A percentile compares a stretch with the other conserved stretches of the same genome.
Evolutionary conservation across 2,797 vertebrate species (phyloP).

Genomic region (Anguilla obscura): DNA sequence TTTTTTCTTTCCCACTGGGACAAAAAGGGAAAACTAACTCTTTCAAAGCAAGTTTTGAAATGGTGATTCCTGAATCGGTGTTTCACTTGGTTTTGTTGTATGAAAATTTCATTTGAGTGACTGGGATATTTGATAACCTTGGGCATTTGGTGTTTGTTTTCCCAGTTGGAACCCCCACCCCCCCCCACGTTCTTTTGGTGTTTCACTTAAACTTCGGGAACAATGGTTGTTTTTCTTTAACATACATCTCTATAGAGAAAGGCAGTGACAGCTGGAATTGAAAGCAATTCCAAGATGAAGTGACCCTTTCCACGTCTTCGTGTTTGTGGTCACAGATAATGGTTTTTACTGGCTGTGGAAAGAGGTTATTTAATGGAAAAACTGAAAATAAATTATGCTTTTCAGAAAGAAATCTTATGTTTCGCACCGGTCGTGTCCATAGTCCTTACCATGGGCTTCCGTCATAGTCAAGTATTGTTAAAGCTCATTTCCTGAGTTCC

Average conservation of each 20-base stretch:
- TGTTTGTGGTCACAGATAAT: conserved; percentile 50
- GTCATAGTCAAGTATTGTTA: conserved; percentile 85
- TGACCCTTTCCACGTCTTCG: conserved; percentile 53
- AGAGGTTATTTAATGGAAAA: conserved; percentile 62
- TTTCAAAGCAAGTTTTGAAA: conserved; percentile 56
- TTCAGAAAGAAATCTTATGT: conserved; percentile 49
- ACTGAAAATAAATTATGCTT: conserved; percentile 49
- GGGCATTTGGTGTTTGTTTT: conserved; percentile 83
- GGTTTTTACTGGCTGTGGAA: conserved; percentile 50
- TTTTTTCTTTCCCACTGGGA: conserved; percentile 64
- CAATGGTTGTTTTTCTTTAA: conserved; percentile 80
- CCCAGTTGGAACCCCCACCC: conserved; percentile 48
- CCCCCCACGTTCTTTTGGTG: conserved; percentile 53
- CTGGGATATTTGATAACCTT: conserved; percentile 71
- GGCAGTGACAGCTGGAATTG: conserved; percentile 62
- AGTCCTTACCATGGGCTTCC: conserved; percentile 65
- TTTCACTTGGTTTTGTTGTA: conserved; percentile 44
- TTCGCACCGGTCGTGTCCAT: conserved; percentile 82
- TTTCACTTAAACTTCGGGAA: conserved; percentile 73
- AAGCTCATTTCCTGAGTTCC: conserved; percentile 79
- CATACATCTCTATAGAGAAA: conserved; percentile 48
- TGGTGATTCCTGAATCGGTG: conserved; percentile 52
- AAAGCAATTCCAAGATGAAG: conserved; percentile 64
- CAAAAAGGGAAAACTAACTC: conserved; percentile 74
- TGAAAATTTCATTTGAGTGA: conserved; percentile 6